Evolutionary conservation across 2,888 invertebrate species (phyloP), one percentile per base, ranked within the genome.

Genomic region (Hypercompe scribonia): DNA sequence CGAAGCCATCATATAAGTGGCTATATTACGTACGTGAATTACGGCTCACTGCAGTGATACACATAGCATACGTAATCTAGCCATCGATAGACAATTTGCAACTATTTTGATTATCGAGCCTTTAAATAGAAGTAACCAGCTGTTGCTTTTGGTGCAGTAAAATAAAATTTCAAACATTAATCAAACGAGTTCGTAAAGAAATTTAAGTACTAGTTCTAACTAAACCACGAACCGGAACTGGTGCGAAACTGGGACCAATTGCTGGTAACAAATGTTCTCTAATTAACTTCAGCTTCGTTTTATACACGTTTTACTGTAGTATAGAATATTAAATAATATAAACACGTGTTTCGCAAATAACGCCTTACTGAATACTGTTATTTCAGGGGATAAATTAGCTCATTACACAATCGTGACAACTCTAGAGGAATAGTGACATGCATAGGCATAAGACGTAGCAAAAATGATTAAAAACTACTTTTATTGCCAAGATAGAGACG

Each of bases 361-460:
- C n/a, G n/a, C n/a, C n/a, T n/a, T n/a, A n/a, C n/a, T 70, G 72
- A 76, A 71, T 75, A 70, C 72, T 72, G 80, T 78, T 77, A 74
- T 84, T 81, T 76, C 79, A 81, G 81, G 78, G 67, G 75, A 72
- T 73, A 50, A 63, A 80, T 82, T 82, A 74, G 72, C 82, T 82
- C 80, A 78, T 80, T 82, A 76, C 78, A 80, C 71, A 70, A 71
- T 65, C 72, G 58, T 66, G 73, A 70, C 54, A 21, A 18, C 24
- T 54, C 54, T 65, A 54, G 58, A 58, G 15, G 42, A 61, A 42
- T 13, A 58, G 42, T 42, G 61, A 63, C 24, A 69, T 33, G 66
- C 54, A 66, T 33, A 65, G 58, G 36, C n/a, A 21, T 46, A 50
- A 28, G 13, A 28, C 28, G 58, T 28, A 28, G 13, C n/a, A 28